These are phyloP conservation scores for Pemphigus obesinymphae DNA, from an alignment of 1,140 invertebrate species.

Conservation along the genomic window DNA sequence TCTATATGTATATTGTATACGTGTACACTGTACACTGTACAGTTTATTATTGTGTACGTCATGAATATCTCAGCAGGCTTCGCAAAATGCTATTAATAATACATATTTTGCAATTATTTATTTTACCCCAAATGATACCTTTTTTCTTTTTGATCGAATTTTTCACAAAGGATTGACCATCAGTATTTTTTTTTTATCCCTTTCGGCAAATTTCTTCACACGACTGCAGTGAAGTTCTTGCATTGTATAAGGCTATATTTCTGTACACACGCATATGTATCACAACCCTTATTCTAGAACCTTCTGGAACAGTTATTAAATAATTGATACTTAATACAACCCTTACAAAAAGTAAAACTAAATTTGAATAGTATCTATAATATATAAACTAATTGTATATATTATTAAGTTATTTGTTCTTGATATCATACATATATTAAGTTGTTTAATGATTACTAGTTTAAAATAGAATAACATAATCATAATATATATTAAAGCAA, in stretches of 20 bases:
- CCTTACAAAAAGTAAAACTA: neutral
- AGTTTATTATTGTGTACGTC: neutral
- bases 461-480: too few relatives aligned
- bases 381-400: too few relatives aligned
- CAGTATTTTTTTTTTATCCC: neutral
- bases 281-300: too few relatives aligned
- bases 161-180: slow-evolving; percentile 27
- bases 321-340: too few relatives aligned
- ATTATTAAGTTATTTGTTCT: too few relatives aligned
- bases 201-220: neutral
- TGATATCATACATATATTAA: too few relatives aligned
- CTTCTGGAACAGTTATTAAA: too few relatives aligned
- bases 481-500: too few relatives aligned
- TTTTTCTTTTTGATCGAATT: slow-evolving; percentile 6
- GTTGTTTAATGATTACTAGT: too few relatives aligned
- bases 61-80: slow-evolving; percentile 36
- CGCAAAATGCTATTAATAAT: slow-evolving; percentile 28
- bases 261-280: too few relatives aligned
- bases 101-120: neutral
- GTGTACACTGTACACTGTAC: neutral
- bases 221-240: neutral
- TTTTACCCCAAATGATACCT: neutral
- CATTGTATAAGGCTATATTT: neutral
- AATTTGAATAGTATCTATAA: too few relatives aligned
- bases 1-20: too few relatives aligned